A percentile compares a stretch with the other conserved stretches of the same genome.
phyloP scores from a whole-genome alignment of 2,888 invertebrate species.

The Lasiommata megera region DNA sequence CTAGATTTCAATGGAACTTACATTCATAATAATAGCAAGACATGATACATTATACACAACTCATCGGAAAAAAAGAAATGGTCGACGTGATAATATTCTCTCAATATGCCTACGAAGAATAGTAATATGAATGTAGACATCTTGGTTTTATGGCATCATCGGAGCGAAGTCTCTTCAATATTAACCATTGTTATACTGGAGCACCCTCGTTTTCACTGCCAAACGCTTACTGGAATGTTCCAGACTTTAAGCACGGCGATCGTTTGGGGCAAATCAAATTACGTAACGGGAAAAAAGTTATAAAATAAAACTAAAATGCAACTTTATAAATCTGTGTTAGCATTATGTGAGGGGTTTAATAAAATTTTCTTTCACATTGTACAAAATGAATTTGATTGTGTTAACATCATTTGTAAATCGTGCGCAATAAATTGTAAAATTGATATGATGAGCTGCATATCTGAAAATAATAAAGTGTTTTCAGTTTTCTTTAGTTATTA shows the following conservation, averaged over 20 bases:
- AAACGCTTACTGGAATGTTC: constrained; percentile 25
- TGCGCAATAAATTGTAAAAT: constrained; percentile 63
- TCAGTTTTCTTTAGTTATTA: background rate
- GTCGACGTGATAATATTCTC: constrained; percentile 14
- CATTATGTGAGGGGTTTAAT: too few relatives aligned
- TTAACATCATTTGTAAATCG: constrained; percentile 42
- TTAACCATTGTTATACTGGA: constrained; percentile 45
- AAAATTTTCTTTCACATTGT: background rate
- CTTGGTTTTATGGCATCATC: constrained; percentile 56
- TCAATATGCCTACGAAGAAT: constrained; percentile 21
- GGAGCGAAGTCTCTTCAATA: constrained; percentile 49
- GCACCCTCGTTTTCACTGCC: constrained; percentile 42
- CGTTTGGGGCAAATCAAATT: too few relatives aligned
- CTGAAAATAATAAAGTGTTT: constrained; percentile 49
- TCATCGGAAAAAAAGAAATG: background rate
- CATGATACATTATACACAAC: too few relatives aligned
- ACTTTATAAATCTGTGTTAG: too few relatives aligned
- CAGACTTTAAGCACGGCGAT: too few relatives aligned
- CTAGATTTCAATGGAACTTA: too few relatives aligned
- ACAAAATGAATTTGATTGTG: background rate
- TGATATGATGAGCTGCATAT: constrained; percentile 66
- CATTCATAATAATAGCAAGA: too few relatives aligned
- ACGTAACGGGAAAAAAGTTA: too few relatives aligned
- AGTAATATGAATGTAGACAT: constrained; percentile 56
- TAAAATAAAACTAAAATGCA: too few relatives aligned